A percentile compares a stretch with the other conserved stretches of the same genome.
Conservation (phyloP, 1,140 invertebrate species). For the Chrysoperla carnea region DNA sequence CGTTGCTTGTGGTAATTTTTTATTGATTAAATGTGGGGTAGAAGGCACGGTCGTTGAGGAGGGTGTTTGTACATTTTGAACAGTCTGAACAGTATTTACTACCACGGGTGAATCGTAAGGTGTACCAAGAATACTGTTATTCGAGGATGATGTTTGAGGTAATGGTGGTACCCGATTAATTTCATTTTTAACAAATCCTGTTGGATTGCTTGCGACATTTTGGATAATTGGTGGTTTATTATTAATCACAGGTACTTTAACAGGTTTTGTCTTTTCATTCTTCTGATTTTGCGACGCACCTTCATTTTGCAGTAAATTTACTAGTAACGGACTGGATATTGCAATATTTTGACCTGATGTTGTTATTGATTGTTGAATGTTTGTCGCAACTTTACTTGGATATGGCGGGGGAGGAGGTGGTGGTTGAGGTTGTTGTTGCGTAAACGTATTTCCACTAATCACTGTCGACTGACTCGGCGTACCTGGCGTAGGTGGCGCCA, state of each 20-base stretch:
- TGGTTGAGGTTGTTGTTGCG: neutral
- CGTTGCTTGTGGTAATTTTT: neutral
- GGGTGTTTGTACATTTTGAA: neutral
- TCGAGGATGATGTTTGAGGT: no score
- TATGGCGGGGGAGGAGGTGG: conserved; percentile 23
- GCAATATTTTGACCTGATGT: conserved; percentile 30
- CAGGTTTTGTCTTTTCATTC: no score
- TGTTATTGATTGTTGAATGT: neutral
- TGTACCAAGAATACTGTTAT: no score
- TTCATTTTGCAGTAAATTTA: conserved; percentile 81
- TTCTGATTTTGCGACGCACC: conserved; percentile 24
- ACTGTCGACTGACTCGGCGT: conserved; percentile 7
- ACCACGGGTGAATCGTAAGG: no score
- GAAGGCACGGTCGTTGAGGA: neutral
- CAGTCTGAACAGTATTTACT: neutral
- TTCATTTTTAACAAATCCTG: no score
- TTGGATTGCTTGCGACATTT: no score
- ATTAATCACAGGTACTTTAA: no score
- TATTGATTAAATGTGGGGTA: neutral
- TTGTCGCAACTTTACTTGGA: conserved; percentile 20
- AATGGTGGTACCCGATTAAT: no score
- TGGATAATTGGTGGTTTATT: no score
- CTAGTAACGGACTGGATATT: conserved; percentile 73
- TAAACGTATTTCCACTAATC: neutral
- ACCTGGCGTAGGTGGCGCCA: conserved; percentile 24